Percentiles rank a stretch among this genome's conserved stretches.
These are phyloP conservation scores for Agonopterix arenella DNA, from an alignment of 2,888 invertebrate genomes.

Conservation along the genomic window DNA sequence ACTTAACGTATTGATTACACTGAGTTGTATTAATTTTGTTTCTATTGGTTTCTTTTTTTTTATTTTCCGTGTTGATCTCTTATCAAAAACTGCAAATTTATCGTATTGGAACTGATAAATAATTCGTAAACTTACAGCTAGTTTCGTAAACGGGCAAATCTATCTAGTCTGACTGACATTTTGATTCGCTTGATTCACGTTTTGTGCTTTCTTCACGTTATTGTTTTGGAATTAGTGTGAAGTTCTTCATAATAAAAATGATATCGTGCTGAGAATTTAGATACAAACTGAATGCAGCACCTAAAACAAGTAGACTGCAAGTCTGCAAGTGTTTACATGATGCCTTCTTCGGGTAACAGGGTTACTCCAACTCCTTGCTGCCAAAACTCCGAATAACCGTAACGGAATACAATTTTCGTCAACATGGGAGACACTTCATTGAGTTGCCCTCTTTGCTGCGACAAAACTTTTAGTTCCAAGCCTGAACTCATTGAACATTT, in stretches of 20 bases:
- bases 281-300: conserved; percentile 52
- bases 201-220: conserved; percentile 46
- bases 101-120: too few species aligned
- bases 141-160: too few species aligned
- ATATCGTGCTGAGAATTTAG: conserved; percentile 53
- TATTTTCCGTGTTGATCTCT: too few species aligned
- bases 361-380: neutral
- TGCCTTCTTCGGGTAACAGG: conserved; percentile 4
- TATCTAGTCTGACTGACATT: too few species aligned
- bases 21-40: too few species aligned
- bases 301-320: too few species aligned
- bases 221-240: conserved; percentile 53
- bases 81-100: too few species aligned
- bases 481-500: conserved; percentile 73
- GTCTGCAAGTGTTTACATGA: too few species aligned
- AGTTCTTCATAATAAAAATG: conserved; percentile 60
- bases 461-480: conserved; percentile 76
- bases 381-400: neutral
- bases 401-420: neutral
- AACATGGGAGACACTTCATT: conserved; percentile 71
- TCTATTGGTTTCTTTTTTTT: too few species aligned
- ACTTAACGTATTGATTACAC: too few species aligned
- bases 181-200: conserved; percentile 20
- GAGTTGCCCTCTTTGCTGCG: conserved; percentile 81
- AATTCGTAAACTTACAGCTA: too few species aligned